Evolutionary conservation across 2,888 invertebrate genomes (phyloP), one percentile per base, ranked within the genome.

Genomic region (Sinotaia quadrata): DNA sequence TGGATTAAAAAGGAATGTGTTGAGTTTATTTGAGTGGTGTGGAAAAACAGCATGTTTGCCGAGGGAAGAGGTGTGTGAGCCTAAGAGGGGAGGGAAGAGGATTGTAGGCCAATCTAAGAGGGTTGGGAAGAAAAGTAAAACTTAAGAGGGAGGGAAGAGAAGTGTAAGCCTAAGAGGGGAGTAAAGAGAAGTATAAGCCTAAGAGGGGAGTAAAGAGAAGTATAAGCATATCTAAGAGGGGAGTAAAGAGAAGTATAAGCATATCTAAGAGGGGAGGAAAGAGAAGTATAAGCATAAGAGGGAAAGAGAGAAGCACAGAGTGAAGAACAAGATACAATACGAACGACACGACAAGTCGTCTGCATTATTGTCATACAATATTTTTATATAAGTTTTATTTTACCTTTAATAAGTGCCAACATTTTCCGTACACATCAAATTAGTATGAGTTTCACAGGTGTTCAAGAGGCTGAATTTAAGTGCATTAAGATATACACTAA

Each of bases 251-350:
- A 52, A 36, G 37, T 1, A 54, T 44, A 41, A 12, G 33, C 4
- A 24, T 21, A 56, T 31, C 56, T 44, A 57, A 31, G 47, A 47
- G 57, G 29, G 44, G 66, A 56, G 44, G 57, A 47, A 56, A 33
- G 44, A 34, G 44, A 47, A 66, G 44, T 57, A 31, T 47, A 47
- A 41, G 44, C 31, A 52, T 52, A 36, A 51, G 36, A 51, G 24
- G 29, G 15, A 18, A n/a, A 44, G 44, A 60, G 44, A 62, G 51
- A 62, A 51, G 33, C 4, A 62, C 49, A 62, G 62, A 62, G 31
- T 41, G 56, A 36, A 41, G 31, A 24, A 21, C 24, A 7, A 27
- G 33, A n/a, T 21, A 37, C 12, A 8, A 18, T 8, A 37, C 2
- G n/a, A 21, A 21, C 15, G 15, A 31, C n/a, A 7, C n/a, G n/a